Conservation (phyloP, 2,113 vertebrate genomes). For the Sinocyclocheilus grahami region DNA sequence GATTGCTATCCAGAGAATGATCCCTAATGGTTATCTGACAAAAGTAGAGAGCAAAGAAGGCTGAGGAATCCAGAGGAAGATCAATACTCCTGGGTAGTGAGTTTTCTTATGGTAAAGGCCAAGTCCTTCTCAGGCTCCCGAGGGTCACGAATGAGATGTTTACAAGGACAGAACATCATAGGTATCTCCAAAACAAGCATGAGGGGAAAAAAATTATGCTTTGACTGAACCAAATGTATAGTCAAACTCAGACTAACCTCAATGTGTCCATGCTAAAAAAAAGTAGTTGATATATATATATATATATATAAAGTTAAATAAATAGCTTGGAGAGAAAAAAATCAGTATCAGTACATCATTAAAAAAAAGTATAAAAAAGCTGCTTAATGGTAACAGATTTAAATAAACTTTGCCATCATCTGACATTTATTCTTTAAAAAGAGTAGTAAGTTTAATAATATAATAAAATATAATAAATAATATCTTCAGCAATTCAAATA, state of each 20-base stretch:
- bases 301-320: too few relatives aligned
- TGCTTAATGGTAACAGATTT: too few relatives aligned
- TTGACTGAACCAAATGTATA: constrained; percentile 5
- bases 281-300: not conserved
- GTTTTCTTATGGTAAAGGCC: constrained; percentile 29
- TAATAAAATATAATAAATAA: not conserved
- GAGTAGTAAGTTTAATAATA: not conserved
- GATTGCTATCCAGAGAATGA: constrained; percentile 31
- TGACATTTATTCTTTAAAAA: not conserved
- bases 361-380: not conserved
- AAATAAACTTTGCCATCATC: too few relatives aligned
- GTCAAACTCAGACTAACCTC: not conserved
- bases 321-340: too few relatives aligned
- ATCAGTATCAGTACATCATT: not conserved
- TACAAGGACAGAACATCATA: constrained; percentile 23
- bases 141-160: constrained; percentile 38
- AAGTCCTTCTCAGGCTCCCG: constrained; percentile 6
- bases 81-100: constrained; percentile 38
- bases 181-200: constrained; percentile 9
- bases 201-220: not conserved
- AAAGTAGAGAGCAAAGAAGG: constrained; percentile 19
- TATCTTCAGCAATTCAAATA: not conserved
- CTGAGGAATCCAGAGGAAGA: constrained; percentile 32
- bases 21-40: constrained; percentile 44
- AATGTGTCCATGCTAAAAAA: not conserved